These are phyloP conservation scores for Garra rufa DNA, from an alignment of 2,113 vertebrate genomes.

Conservation along the genomic window DNA sequence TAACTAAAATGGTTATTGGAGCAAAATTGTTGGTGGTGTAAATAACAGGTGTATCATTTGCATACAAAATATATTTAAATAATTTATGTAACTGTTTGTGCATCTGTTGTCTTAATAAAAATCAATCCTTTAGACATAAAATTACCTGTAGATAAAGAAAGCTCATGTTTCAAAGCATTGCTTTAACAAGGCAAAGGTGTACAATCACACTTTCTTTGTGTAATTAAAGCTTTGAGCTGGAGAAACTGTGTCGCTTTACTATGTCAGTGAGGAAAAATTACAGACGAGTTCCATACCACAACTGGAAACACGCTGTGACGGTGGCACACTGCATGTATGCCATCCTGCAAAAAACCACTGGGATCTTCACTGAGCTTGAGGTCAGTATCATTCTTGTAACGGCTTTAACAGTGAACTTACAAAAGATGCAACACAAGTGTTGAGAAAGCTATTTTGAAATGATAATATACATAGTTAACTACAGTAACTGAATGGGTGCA, in stretches of 20 bases:
- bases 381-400: constrained; percentile 67
- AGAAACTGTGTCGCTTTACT: constrained; percentile 96
- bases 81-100: not conserved
- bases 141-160: not conserved
- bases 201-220: not conserved
- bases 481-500: not conserved
- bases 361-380: constrained; percentile 94
- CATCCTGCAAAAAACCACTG: constrained; percentile 89
- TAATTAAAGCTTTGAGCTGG: constrained; percentile 88
- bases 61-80: not conserved
- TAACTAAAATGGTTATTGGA: not conserved
- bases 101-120: not conserved
- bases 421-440: not conserved
- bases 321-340: constrained; percentile 98
- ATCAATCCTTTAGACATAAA: not conserved
- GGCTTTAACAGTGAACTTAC: not conserved
- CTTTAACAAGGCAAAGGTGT: not conserved
- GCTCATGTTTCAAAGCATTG: not conserved
- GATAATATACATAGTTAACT: not conserved
- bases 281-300: constrained; percentile 98
- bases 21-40: not conserved
- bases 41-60: too few species aligned
- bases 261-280: constrained; percentile 99
- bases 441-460: not conserved
- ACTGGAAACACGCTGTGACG: constrained; percentile 97